phyloP scores from a whole-genome alignment of 2,113 vertebrate species.

The Xiphias gladius region DNA sequence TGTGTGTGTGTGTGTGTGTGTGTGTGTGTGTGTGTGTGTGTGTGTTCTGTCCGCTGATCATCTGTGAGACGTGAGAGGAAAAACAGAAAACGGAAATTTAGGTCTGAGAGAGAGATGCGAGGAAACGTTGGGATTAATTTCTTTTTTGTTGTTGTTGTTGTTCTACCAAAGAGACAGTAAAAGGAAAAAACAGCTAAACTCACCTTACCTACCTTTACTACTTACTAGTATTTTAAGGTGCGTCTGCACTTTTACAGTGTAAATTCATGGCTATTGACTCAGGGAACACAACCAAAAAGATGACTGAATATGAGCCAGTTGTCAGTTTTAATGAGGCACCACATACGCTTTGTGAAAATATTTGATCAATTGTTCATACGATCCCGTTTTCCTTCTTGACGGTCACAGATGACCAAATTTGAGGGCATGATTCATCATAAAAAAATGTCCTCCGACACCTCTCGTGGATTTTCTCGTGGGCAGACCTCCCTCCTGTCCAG shows the following conservation, averaged over 20 bases:
- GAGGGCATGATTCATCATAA: no score
- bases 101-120: constrained; percentile 6
- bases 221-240: no score
- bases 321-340: no score
- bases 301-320: neutral
- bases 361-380: no score
- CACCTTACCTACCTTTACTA: no score
- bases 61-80: neutral
- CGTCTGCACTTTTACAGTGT: neutral
- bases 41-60: neutral
- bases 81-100: neutral
- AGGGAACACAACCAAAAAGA: neutral
- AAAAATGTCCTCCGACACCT: no score
- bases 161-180: neutral
- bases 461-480: no score
- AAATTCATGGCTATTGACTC: neutral
- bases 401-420: no score
- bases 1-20: constrained; percentile 10
- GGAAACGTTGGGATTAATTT: neutral
- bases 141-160: neutral
- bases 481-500: constrained; percentile 9
- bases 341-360: no score
- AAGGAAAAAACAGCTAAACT: no score
- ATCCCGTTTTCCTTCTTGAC: no score
- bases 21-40: constrained; percentile 8